Evolutionary conservation across 2,797 vertebrate species (phyloP).

Genomic region (Ptychobarbus kaznakovi): DNA sequence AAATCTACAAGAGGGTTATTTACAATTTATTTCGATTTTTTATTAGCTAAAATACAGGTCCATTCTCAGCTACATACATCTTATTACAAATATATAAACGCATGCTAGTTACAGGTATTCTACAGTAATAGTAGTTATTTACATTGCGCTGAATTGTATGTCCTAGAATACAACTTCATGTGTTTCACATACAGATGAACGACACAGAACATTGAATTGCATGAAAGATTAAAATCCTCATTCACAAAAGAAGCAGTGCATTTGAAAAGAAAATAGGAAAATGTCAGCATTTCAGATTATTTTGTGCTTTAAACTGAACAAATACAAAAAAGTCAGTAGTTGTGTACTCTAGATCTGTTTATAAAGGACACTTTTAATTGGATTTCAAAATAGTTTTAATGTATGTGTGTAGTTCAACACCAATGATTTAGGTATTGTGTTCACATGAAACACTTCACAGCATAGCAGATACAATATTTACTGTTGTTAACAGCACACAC

Average conservation of each 20-base stretch:
- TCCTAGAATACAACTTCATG: slow-evolving; percentile 65
- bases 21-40: slow-evolving; percentile 55
- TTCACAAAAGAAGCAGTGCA: slow-evolving; percentile 78
- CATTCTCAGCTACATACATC: slow-evolving; percentile 71
- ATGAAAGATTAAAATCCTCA: slow-evolving; percentile 70
- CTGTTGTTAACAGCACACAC: slow-evolving; percentile 23
- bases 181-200: slow-evolving; percentile 67
- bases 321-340: slow-evolving; percentile 81
- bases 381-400: slow-evolving; percentile 48
- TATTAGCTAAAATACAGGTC: slow-evolving; percentile 66
- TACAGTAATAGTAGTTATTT: slow-evolving; percentile 72
- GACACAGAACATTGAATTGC: slow-evolving; percentile 66
- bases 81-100: slow-evolving; percentile 85
- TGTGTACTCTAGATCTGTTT: slow-evolving; percentile 71
- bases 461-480: slow-evolving; percentile 9
- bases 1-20: slow-evolving; percentile 78
- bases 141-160: slow-evolving; percentile 66
- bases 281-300: slow-evolving; percentile 71
- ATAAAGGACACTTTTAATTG: slow-evolving; percentile 81
- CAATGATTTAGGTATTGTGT: slow-evolving; percentile 12
- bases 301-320: slow-evolving; percentile 67
- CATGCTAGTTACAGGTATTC: slow-evolving; percentile 71
- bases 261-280: slow-evolving; percentile 77
- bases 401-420: slow-evolving; percentile 24
- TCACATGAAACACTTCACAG: slow-evolving; percentile 38